Base-by-base conservation (phyloP, 2,113 vertebrate genomes). In the Notothenia rossii region DNA sequence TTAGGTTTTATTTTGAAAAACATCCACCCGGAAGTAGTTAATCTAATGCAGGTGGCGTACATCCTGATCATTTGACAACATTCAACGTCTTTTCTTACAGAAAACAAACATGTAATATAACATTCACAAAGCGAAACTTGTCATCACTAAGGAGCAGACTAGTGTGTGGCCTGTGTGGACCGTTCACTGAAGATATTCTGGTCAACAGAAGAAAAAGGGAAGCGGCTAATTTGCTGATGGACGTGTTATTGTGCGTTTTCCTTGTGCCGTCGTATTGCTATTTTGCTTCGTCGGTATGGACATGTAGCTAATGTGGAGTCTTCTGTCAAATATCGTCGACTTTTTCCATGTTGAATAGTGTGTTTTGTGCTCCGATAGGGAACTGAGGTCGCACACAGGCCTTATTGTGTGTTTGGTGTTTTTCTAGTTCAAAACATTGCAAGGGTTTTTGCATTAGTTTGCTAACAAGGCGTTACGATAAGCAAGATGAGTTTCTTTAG, bases 401-500 rank as follows among this genome's bases (percentile, higher is more conserved):
- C 78, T 81, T 36, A 10, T 3, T 46, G 49, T 71, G 65, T 62
- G 50, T 72, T 51, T 75, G 15, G 43, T 29, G 62, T 58, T 83
- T 29, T 64, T 82, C 43, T 59, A 60, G 64, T 72, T 71, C 36
- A 9, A 18, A 67, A 51, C 69, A 50, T 62, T 51, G 78, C 40
- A 77, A 43, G 64, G 29, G 3, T 22, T 61, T 36, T n/a, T 45
- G 17, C 3, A 3, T 56, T 25, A 46, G 46, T 64, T 76, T 69
- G 60, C 68, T 77, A 55, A 77, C 64, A 71, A 43, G 36, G 61
- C 18, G 17, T 43, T 2, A 18, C 17, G 54, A 54, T 63, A 49
- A 72, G 67, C 50, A 18, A 4, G 7, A 51, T 99, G 98, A 99
- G 96, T 93, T 99, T 99, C 95, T 99, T 99, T 79, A 97, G 97